Conservation (phyloP, 2,113 vertebrate genomes). For the Anser brachyrhynchus region DNA sequence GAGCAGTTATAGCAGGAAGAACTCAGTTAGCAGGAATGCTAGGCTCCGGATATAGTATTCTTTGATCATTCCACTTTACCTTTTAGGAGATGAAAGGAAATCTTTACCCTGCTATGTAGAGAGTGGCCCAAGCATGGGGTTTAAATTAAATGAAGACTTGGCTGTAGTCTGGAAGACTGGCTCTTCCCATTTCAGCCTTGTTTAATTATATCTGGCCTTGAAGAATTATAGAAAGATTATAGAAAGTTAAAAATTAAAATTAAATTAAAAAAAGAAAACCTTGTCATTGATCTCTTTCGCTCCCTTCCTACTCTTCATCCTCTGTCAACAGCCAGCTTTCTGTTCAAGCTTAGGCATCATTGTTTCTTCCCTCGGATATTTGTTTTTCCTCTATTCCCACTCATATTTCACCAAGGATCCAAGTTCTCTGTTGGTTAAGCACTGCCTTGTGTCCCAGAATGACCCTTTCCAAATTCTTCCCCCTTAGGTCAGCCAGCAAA, state of each 20-base stretch:
- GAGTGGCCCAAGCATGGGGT: background rate
- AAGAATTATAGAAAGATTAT: background rate
- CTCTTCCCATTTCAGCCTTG: background rate
- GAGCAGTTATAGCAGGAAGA: slow-evolving; percentile 53
- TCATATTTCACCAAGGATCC: background rate
- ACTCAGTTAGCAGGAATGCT: slow-evolving; percentile 30
- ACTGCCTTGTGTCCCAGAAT: background rate
- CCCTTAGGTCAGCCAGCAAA: background rate
- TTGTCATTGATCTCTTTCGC: no score
- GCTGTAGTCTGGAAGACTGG: background rate
- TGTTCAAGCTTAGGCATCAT: background rate
- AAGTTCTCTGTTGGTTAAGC: background rate
- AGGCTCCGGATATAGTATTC: slow-evolving; percentile 11
- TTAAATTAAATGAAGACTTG: background rate
- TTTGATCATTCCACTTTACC: slow-evolving; percentile 62
- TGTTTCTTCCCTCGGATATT: background rate
- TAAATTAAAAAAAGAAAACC: no score
- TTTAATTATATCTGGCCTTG: background rate
- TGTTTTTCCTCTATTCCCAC: background rate
- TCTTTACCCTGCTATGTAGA: background rate
- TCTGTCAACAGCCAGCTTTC: background rate
- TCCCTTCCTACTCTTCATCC: background rate
- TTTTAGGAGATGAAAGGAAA: slow-evolving; percentile 41
- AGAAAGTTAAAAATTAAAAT: no score
- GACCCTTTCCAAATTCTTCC: slow-evolving; percentile 21